Base-by-base conservation (phyloP, 2,797 vertebrate genomes). In the Loriculus beryllinus region DNA sequence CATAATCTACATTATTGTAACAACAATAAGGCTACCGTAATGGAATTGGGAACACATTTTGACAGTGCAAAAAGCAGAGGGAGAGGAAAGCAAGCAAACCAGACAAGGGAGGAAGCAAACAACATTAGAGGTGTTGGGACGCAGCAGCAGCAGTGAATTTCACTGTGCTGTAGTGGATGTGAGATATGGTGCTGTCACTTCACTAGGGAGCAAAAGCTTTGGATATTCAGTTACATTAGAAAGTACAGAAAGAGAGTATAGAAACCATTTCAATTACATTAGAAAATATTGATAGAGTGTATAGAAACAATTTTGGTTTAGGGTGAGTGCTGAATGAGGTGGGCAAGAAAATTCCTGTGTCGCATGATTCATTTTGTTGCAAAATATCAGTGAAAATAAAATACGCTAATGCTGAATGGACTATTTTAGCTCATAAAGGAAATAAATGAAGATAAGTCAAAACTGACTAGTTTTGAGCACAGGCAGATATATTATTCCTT, bases 101-200 rank as follows among this genome's bases (percentile, higher is more conserved):
- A 81, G 52, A 15, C 8, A 65, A 65, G 8, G 48, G 35, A 83
- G 39, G 49, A 59, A 90, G 67, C 12, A 51, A 83, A 62, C 39
- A 69, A 9, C 29, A 3, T 26, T 9, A 4, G 3, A n/a, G 65
- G 13, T 13, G 48, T 69, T 65, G 39, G 42, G 39, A 18, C 23
- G 35, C 5, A 49, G 77, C 0, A 0, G 77, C 0, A 0, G 7
- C 1, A 51, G 63, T 0, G 0, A 76, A 19, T 31, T 81, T 20
- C 1, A 0, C 40, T 68, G 63, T 3, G 23, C 37, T 59, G 40
- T 11, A 11, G 8, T 31, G 52, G 17, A 6, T 62, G 43, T 4
- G 40, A 85, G 56, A 8, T 11, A 21, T 14, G n/a, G 15, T 0
- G 1, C 14, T 25, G 6, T 14, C 4, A 1, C 12, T 85, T n/a